These are phyloP conservation scores for Lithophane ornitopus DNA, from an alignment of 2,888 invertebrate species.

Conservation along the genomic window DNA sequence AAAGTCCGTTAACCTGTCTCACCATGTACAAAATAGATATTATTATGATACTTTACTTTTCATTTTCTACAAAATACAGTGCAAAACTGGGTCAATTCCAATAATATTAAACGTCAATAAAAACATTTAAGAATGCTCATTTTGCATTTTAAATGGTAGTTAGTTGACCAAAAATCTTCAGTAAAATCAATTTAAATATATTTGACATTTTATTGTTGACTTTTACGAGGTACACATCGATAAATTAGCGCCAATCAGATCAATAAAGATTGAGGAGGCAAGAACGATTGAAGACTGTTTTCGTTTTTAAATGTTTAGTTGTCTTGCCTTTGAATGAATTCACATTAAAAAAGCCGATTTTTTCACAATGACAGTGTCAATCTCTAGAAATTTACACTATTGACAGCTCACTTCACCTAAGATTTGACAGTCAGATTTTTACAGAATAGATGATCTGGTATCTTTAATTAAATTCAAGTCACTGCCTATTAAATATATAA, in stretches of 20 bases:
- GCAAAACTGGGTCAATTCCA: constrained; percentile 23
- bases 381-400: too few species aligned
- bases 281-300: not conserved
- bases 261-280: constrained; percentile 26
- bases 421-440: not conserved
- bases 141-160: constrained; percentile 46
- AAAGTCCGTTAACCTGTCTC: not conserved
- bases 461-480: not conserved
- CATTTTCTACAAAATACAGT: not conserved
- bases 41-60: not conserved
- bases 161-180: constrained; percentile 45
- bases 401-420: not conserved
- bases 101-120: constrained; percentile 38
- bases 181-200: constrained; percentile 48
- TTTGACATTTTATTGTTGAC: constrained; percentile 56
- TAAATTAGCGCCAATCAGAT: constrained; percentile 50
- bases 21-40: not conserved
- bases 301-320: constrained; percentile 16
- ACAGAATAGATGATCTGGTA: not conserved
- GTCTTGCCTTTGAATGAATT: not conserved
- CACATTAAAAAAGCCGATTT: not conserved
- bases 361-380: not conserved
- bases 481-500: not conserved
- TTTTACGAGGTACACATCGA: constrained; percentile 53
- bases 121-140: constrained; percentile 18